phyloP scores from a whole-genome alignment of 2,888 invertebrate genomes.

The Leptinotarsa haldemani region DNA sequence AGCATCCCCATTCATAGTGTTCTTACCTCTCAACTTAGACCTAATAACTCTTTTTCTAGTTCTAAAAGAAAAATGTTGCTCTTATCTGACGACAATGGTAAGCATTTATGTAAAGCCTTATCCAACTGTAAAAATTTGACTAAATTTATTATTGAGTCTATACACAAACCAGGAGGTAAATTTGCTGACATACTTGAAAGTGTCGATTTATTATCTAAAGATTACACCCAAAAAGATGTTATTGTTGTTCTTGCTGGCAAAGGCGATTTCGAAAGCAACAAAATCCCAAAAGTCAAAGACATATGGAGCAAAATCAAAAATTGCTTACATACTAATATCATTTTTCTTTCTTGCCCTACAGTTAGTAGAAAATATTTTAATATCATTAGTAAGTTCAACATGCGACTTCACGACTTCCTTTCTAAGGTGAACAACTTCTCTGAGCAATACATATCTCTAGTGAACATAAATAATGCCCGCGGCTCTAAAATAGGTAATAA shows the following conservation, averaged over 20 bases:
- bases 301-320: conserved; percentile 9
- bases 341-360: conserved; percentile 19
- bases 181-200: conserved; percentile 13
- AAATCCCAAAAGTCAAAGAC: conserved; percentile 9
- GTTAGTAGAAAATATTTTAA: conserved; percentile 15
- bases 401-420: background rate
- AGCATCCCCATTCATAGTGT: conserved; percentile 7
- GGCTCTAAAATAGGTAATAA: background rate
- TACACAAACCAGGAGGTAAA: conserved; percentile 24
- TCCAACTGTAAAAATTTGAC: conserved; percentile 19
- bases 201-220: conserved; percentile 15
- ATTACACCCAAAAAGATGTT: conserved; percentile 20
- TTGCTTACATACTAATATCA: conserved; percentile 7
- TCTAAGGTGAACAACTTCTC: conserved; percentile 1
- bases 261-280: background rate
- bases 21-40: background rate
- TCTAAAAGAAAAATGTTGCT: conserved; percentile 20
- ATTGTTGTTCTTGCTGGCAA: conserved; percentile 19
- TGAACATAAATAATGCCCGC: background rate
- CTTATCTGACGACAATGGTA: conserved; percentile 20
- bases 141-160: conserved; percentile 23
- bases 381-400: conserved; percentile 13
- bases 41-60: conserved; percentile 11
- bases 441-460: background rate
- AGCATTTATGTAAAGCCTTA: conserved; percentile 21